Percentiles rank a stretch among this genome's conserved stretches.
Conservation (phyloP, 2,888 invertebrate species). For the Rhodophaea formosa region DNA sequence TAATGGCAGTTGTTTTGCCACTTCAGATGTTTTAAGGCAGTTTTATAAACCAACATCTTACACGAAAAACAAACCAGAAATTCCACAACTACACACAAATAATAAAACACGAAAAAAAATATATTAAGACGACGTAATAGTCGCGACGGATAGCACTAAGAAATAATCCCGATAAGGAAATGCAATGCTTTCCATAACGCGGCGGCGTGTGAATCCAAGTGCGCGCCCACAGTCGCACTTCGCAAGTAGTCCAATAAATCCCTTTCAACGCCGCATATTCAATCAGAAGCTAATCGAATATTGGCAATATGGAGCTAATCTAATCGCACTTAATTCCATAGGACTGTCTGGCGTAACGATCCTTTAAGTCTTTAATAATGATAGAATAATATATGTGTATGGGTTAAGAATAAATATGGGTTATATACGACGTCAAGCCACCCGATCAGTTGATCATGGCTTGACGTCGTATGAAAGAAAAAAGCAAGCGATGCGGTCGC, state of each 20-base stretch:
- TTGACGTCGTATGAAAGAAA: too few species aligned
- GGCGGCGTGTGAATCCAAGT: constrained; percentile 43
- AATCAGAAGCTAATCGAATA: constrained; percentile 28
- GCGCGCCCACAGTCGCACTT: constrained; percentile 53
- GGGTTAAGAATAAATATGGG: too few species aligned
- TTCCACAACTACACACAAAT: too few species aligned
- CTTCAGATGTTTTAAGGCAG: too few species aligned
- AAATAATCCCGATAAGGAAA: not conserved
- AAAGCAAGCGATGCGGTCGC: too few species aligned
- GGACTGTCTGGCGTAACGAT: constrained; percentile 35
- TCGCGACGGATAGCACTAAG: too few species aligned
- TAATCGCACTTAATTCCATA: constrained; percentile 27
- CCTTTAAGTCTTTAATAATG: constrained; percentile 46
- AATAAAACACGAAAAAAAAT: too few species aligned
- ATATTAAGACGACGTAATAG: too few species aligned
- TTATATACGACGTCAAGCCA: constrained; percentile 22
- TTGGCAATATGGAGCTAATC: constrained; percentile 30
- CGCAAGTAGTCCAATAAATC: constrained; percentile 19
- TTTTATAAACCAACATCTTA: too few species aligned
- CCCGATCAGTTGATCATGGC: too few species aligned
- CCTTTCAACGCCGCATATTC: constrained; percentile 14
- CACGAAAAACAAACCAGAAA: too few species aligned
- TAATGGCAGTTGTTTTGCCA: too few species aligned
- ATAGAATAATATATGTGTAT: constrained; percentile 34
- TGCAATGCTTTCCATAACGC: constrained; percentile 41